A percentile compares a stretch with the other conserved stretches of the same genome.
phyloP scores from a whole-genome alignment of 2,888 invertebrate species.

The Cantharis rufa region DNA sequence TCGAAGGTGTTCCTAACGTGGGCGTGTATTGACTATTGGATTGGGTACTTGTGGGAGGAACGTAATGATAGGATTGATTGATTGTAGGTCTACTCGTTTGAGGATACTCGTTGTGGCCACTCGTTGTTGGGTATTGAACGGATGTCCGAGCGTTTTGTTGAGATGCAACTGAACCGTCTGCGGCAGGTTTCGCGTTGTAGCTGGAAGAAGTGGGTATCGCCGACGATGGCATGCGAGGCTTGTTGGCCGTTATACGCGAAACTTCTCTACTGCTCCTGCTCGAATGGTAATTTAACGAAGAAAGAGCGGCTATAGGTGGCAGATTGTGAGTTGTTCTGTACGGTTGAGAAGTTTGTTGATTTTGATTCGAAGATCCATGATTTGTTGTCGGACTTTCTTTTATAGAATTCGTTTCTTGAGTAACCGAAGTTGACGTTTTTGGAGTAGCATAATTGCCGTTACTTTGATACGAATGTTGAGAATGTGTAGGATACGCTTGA shows the following conservation, averaged over 20 bases:
- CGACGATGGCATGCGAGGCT: conserved; percentile 24
- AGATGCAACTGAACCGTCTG: conserved; percentile 15
- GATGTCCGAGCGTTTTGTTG: conserved; percentile 6
- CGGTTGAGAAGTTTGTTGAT: conserved; percentile 36
- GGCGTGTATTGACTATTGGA: conserved; percentile 27
- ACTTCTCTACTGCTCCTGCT: conserved; percentile 51
- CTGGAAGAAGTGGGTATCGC: conserved; percentile 24
- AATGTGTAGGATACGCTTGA: conserved; percentile 17
- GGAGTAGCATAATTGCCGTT: conserved; percentile 15
- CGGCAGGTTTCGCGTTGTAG: conserved; percentile 18
- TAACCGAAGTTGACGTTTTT: conserved; percentile 21
- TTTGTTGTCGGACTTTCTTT: conserved; percentile 16
- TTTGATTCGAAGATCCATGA: conserved; percentile 9
- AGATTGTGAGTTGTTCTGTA: conserved; percentile 57
- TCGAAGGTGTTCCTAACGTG: conserved; percentile 27
- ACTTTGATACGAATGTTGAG: conserved; percentile 22
- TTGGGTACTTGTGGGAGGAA: conserved; percentile 30
- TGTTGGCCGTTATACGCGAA: conserved; percentile 34
- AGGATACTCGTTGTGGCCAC: conserved; percentile 20
- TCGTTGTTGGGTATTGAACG: conserved; percentile 20
- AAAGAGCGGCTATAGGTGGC: conserved; percentile 59
- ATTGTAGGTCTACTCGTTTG: conserved; percentile 10
- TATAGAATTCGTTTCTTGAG: conserved; percentile 13
- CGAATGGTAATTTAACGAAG: conserved; percentile 56
- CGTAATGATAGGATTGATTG: conserved; percentile 24